Base-by-base conservation (phyloP, 1,140 invertebrate genomes). In the Neodiprion fabricii region DNA sequence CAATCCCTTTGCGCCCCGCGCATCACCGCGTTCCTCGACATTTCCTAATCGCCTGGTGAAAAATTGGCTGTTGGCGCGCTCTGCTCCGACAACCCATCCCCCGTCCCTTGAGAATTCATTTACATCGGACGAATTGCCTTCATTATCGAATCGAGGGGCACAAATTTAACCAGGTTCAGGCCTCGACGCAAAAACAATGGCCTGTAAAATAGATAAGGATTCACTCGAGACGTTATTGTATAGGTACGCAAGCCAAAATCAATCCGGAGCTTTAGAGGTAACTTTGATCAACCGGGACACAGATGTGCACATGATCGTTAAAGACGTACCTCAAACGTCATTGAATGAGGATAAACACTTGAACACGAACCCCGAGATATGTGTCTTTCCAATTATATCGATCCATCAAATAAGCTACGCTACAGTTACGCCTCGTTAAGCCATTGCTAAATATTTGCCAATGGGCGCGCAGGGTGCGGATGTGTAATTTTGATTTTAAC, bases 1-100 rank as follows among this genome's bases (percentile, higher is more conserved):
- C 80, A 77, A 83, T 83, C 76, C 78, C 72, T 77, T 80, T 77
- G 75, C 72, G 75, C 72, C 67, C 67, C 17, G 48, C 21, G 14
- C n/a, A 23, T 28, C 61, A 21, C 67, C 40, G n/a, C 11, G 11
- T 61, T 61, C 53, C 53, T 7, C 53, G 53, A 61, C 53, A 61
- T 61, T 61, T 61, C 9, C 53, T 61, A 61, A 5, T 61, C 53
- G 53, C 53, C n/a, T 12, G n/a, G 11, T 61, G 53, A 61, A 17
- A 61, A 61, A 61, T 61, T 61, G 53, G 9, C 53, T 61, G 53
- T 61, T 61, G 0, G n/a, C 28, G 12, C 72, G 50, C 49, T 75
- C 11, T 76, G 23, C 70, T 71, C 48, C 47, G 65, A 77, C 74
- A 71, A 68, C 68, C 72, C 53, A 61, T 61, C 40, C 73, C 12